phyloP scores from a whole-genome alignment of 2,888 invertebrate species.

The Mongoloraphidia duomilia region DNA sequence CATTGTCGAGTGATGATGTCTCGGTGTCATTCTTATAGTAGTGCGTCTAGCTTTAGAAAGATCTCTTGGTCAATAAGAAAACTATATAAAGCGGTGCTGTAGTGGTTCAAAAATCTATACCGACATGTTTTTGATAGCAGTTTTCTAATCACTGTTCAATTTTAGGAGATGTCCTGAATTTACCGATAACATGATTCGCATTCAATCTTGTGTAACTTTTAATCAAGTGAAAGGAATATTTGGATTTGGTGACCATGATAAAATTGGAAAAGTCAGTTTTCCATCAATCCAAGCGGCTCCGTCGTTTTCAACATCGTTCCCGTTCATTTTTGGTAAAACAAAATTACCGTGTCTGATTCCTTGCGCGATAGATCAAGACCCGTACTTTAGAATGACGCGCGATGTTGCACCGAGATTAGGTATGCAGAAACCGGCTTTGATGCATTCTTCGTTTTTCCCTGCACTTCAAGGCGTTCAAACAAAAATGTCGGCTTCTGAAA shows the following conservation, averaged over 20 bases:
- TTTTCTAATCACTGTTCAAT: slow-evolving; percentile 14
- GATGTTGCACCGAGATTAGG: slow-evolving; percentile 92
- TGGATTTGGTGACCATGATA: slow-evolving; percentile 91
- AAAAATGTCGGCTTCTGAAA: slow-evolving; percentile 98
- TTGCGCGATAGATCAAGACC: slow-evolving; percentile 99
- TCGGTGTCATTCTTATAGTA: too few species aligned
- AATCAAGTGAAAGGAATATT: slow-evolving; percentile 98
- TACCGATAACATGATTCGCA: slow-evolving; percentile 82
- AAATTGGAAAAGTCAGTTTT: slow-evolving; percentile 93
- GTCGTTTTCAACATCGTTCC: slow-evolving; percentile 77
- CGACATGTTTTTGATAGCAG: too few species aligned
- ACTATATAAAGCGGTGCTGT: too few species aligned
- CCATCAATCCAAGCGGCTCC: slow-evolving; percentile 96
- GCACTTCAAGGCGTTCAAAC: slow-evolving; percentile 92
- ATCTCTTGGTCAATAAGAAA: too few species aligned
- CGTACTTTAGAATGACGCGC: slow-evolving; percentile 96
- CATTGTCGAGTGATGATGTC: too few species aligned
- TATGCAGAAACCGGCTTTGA: slow-evolving; percentile 74
- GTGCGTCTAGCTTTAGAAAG: too few species aligned
- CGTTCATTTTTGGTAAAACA: slow-evolving; percentile 71
- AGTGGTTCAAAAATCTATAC: too few species aligned
- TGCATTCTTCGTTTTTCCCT: slow-evolving; percentile 52
- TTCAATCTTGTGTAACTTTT: slow-evolving; percentile 90
- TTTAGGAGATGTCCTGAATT: slow-evolving; percentile 73
- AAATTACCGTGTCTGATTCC: slow-evolving; percentile 81